These are phyloP conservation scores for Phenganax subtilis DNA, from an alignment of 92 coral and sea anemone genomes.

Conservation along the genomic window DNA sequence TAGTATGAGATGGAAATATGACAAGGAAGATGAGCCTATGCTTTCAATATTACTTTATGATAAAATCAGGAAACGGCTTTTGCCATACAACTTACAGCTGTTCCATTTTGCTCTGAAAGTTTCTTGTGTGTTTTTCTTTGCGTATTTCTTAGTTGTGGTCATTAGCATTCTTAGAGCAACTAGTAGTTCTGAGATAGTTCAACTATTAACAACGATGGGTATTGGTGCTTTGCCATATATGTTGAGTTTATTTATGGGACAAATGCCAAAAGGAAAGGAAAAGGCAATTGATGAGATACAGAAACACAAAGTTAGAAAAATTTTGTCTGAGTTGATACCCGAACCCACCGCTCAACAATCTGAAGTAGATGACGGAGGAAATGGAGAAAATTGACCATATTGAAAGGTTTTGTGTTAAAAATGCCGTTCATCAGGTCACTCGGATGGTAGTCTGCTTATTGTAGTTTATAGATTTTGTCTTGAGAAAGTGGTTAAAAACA, in stretches of 20 bases:
- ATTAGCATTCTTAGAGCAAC: not conserved
- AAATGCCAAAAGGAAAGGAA: not conserved
- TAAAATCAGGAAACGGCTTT: not conserved
- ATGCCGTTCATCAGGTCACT: no score
- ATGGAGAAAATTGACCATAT: no score
- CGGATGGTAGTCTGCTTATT: no score
- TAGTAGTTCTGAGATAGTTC: not conserved
- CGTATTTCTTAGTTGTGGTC: not conserved
- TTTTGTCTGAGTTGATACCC: no score
- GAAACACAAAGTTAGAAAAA: not conserved
- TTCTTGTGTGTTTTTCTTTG: not conserved
- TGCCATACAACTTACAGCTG: not conserved
- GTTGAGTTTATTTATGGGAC: not conserved
- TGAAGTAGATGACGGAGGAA: no score
- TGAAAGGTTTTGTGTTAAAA: no score
- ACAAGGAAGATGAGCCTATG: not conserved
- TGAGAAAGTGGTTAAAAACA: no score
- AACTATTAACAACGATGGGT: not conserved
- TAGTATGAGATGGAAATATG: no score
- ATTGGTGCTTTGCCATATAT: conserved; percentile 6
- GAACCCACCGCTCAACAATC: no score
- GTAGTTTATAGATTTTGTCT: no score
- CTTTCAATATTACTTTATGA: not conserved
- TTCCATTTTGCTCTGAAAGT: not conserved
- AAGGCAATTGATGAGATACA: not conserved